Conservation (phyloP, 1,140 invertebrate species). For the Aporrectodea caliginosa region DNA sequence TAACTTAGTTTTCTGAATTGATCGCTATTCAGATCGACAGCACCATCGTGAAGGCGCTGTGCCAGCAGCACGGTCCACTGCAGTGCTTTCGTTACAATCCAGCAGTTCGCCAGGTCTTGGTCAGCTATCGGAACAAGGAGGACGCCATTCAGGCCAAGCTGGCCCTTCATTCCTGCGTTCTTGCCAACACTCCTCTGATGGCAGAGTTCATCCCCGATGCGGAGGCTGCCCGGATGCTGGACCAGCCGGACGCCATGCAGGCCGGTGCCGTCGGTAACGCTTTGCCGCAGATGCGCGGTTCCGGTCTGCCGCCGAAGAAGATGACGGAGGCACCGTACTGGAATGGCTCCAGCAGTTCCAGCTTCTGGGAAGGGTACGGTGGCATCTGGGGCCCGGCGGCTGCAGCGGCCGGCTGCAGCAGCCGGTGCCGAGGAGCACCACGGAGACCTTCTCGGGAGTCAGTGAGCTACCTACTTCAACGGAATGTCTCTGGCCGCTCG, state of each 20-base stretch:
- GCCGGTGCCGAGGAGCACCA: too few relatives aligned
- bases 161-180: slow-evolving; percentile 88
- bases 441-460: too few relatives aligned
- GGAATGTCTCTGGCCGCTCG: too few relatives aligned
- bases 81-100: slow-evolving; percentile 89
- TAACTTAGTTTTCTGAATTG: too few relatives aligned
- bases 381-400: too few relatives aligned
- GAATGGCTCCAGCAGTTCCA: too few relatives aligned
- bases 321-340: too few relatives aligned
- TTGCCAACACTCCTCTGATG: slow-evolving; percentile 92
- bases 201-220: slow-evolving; percentile 85
- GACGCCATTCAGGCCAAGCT: slow-evolving; percentile 94
- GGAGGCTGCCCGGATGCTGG: slow-evolving; percentile 81
- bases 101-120: slow-evolving; percentile 74
- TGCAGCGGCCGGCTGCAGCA: too few relatives aligned
- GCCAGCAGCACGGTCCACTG: slow-evolving; percentile 90
- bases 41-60: slow-evolving; percentile 87
- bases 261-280: slow-evolving; percentile 41
- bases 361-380: too few relatives aligned
- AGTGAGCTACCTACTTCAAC: too few relatives aligned
- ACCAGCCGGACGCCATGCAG: slow-evolving; percentile 67
- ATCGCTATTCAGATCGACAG: slow-evolving; percentile 81
- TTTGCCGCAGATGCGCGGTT: too few relatives aligned
- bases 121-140: slow-evolving; percentile 83
- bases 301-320: too few relatives aligned